Base-by-base conservation (phyloP, 53 echinoderm and acorn worm genomes). In the Luidia sarsii region DNA sequence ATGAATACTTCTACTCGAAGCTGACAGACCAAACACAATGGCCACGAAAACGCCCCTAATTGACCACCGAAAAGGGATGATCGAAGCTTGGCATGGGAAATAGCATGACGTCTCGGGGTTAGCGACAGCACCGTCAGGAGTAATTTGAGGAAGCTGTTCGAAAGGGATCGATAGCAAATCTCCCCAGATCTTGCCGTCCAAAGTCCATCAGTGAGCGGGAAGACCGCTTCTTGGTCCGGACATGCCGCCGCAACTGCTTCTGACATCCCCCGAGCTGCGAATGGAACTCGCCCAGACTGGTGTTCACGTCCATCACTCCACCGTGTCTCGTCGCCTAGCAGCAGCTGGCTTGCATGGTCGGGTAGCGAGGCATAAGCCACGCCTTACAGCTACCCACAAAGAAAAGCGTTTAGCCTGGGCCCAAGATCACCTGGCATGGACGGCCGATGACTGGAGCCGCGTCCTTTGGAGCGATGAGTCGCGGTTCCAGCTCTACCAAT, bases 311-410 rank as follows among this genome's bases (percentile, higher is more conserved):
- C 24, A 24, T 16, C 45, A 29, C 1, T 28, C 37, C 28, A 67
- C 67, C 3, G 27, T 67, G 7, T 67, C 67, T 20, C 20, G 39
- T 6, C 38, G 77, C 29, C 14, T 39, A 16, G 24, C 56, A 15
- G 77, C 29, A 22, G 60, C 23, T 45, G 59, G 77, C 22, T 25
- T 75, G 36, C 22, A 59, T 61, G 61, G 57, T 2, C n/a, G 77
- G 8, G 59, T 75, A 32, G 77, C 77, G 25, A 57, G 77, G 25
- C 57, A 59, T 18, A 75, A 75, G 57, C 77, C 59, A 4, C 38
- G 41, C 45, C 45, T 75, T 67, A 67, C 67, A 22, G 11, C 22
- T 28, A 37, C 27, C 39, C 48, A 67, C 43, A 67, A 67, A 24
- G 6, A 22, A 34, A 15, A 61, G 37, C 57, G 61, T 13, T 27